Evolutionary conservation across 2,888 invertebrate genomes (phyloP).

Genomic region (Leptopilina myrica): DNA sequence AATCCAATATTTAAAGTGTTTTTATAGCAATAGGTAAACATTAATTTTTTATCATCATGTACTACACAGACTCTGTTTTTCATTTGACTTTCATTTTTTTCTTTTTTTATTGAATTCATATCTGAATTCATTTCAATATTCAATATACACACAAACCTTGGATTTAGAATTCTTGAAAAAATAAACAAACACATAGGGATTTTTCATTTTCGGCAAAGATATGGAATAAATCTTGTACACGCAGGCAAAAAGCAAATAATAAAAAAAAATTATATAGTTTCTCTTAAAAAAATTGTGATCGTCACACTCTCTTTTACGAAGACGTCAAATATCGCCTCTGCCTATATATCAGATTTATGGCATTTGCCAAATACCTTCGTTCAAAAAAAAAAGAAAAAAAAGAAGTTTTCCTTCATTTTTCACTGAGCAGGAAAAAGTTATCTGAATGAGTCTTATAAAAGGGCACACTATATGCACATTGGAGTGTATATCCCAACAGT

Average conservation of each 20-base stretch:
- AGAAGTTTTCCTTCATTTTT: slow-evolving; percentile 23
- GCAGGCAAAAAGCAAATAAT: slow-evolving; percentile 9
- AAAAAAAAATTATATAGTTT: slow-evolving; percentile 40
- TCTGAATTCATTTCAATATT: not conserved
- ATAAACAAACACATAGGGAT: not conserved
- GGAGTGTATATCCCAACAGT: slow-evolving; percentile 27
- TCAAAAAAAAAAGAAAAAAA: not conserved
- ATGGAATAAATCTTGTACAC: not conserved
- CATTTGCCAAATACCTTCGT: not conserved
- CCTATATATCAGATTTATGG: not conserved
- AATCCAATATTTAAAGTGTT: not conserved
- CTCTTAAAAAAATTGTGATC: slow-evolving; percentile 29
- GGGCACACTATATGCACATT: slow-evolving; percentile 2
- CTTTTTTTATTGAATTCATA: not conserved
- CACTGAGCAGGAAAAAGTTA: slow-evolving; percentile 12
- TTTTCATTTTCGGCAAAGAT: not conserved
- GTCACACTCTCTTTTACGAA: not conserved
- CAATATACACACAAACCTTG: too few relatives aligned
- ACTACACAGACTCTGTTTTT: not conserved
- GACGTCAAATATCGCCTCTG: not conserved
- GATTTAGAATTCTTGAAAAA: not conserved
- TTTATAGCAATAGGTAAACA: not conserved
- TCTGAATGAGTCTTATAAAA: slow-evolving; percentile 34
- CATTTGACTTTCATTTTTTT: not conserved
- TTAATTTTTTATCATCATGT: slow-evolving; percentile 1